Evolutionary conservation across 2,888 invertebrate genomes (phyloP).

Genomic region (Piscicola geometra): DNA sequence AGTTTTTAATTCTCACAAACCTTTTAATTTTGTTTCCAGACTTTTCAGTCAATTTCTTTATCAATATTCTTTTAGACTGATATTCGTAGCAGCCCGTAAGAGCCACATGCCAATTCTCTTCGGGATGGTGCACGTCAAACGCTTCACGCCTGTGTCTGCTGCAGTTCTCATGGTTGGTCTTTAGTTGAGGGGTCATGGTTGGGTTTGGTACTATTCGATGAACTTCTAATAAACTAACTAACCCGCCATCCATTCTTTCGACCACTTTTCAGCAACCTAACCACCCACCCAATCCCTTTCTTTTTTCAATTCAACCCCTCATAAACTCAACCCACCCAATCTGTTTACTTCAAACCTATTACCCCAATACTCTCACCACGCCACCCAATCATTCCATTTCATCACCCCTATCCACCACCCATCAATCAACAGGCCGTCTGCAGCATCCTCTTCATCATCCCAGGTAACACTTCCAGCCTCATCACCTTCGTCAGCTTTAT

Average conservation of each 20-base stretch:
- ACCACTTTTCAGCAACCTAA: too few relatives aligned
- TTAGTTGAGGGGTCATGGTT: neutral
- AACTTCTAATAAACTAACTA: neutral
- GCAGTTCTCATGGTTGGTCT: conserved; percentile 80
- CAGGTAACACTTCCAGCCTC: conserved; percentile 85
- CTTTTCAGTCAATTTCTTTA: neutral
- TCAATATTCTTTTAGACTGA: conserved; percentile 38
- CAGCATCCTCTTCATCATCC: conserved; percentile 75
- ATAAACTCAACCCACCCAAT: too few relatives aligned
- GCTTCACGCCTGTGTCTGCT: conserved; percentile 89
- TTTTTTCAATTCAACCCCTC: too few relatives aligned
- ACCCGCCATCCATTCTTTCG: too few relatives aligned
- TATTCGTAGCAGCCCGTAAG: conserved; percentile 83
- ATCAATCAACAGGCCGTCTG: conserved; percentile 21
- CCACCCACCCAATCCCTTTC: too few relatives aligned
- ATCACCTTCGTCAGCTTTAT: conserved; percentile 98
- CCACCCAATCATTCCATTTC: too few relatives aligned
- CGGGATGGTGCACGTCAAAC: conserved; percentile 83
- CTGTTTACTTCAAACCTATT: too few relatives aligned
- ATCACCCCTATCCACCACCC: too few relatives aligned
- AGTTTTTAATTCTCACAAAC: neutral
- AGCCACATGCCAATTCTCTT: conserved; percentile 84
- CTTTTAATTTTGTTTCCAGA: neutral
- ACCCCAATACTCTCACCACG: too few relatives aligned
- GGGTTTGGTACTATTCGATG: neutral